Conservation (phyloP, 2,888 invertebrate species). For the Cephus pulcher region DNA sequence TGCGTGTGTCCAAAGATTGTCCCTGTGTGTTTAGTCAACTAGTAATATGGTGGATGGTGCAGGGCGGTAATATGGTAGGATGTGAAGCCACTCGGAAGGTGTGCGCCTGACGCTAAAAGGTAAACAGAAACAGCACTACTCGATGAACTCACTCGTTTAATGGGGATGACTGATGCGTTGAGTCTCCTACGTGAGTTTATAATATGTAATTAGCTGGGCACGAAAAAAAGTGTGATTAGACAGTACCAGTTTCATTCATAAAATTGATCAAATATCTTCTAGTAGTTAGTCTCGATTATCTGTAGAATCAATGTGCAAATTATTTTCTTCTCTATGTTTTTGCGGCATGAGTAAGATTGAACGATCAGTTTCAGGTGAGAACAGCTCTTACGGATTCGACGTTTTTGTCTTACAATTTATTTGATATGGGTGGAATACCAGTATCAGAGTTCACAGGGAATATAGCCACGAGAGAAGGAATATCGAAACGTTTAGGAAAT, state of each 20-base stretch:
- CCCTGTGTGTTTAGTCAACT: background rate
- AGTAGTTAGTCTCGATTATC: background rate
- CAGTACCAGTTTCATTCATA: background rate
- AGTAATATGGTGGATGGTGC: background rate
- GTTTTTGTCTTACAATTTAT: background rate
- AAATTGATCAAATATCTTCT: background rate
- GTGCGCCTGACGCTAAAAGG: slow-evolving; percentile 7
- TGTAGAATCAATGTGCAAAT: background rate
- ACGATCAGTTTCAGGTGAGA: background rate
- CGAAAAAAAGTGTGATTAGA: background rate
- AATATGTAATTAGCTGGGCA: background rate
- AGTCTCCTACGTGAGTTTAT: background rate
- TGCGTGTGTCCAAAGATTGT: slow-evolving; percentile 4
- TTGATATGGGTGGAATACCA: background rate
- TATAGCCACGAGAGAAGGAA: background rate
- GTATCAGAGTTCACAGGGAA: background rate
- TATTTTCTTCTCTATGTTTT: background rate
- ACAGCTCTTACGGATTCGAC: background rate
- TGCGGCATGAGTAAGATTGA: background rate
- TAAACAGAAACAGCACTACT: background rate
- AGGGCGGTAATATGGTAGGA: background rate
- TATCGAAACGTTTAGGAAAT: background rate
- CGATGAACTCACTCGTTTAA: background rate
- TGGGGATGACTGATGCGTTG: background rate
- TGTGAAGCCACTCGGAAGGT: slow-evolving; percentile 6